Base-by-base conservation (phyloP, 2,113 vertebrate genomes). In the Marcusenius ussheri region DNA sequence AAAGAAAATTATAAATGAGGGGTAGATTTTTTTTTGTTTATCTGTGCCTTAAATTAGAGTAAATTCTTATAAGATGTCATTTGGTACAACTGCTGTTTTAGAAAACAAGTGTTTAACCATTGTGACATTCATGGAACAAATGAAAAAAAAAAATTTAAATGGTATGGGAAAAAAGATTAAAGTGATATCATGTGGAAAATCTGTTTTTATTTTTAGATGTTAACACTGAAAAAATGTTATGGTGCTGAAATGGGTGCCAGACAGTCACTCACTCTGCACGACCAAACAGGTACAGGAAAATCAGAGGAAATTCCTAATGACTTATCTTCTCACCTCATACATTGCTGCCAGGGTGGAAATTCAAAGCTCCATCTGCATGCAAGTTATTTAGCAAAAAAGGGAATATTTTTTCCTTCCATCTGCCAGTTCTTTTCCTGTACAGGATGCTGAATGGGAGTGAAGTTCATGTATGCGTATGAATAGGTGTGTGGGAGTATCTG, bases 241-340 rank as follows among this genome's bases (percentile, higher is more conserved):
- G 35, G 83, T 46, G 42, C 21, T n/a, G 42, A 46, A 84, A 84
- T 24, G 45, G 21, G 17, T 84, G 83, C 21, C 42, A 45, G 39
- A 46, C 83, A 45, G 83, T 84, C 45, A n/a, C 83, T 47, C 83
- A 84, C 7, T 47, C 42, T n/a, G 42, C 42, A 47, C 42, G 24
- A 46, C 8, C 21, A 46, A 42, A 84, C 83, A 46, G 83, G 45
- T 24, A 84, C 42, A 46, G 1, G 35, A 84, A 84, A 84, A n/a
- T 46, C 80, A n/a, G 80, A 47, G 83, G 42, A 46, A 47, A 84
- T n/a, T 84, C 83, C 39, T n/a, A 84, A 84, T 84, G 83, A 47
- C 42, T 84, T 84, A n/a, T 47, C 21, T 46, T 45, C 83, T 46
- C 45, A 84, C 19, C 17, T 46, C 45, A 84, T 84, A 13, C 39